These are phyloP conservation scores for Merodon equestris DNA, from an alignment of 2,888 invertebrate species.

Conservation along the genomic window DNA sequence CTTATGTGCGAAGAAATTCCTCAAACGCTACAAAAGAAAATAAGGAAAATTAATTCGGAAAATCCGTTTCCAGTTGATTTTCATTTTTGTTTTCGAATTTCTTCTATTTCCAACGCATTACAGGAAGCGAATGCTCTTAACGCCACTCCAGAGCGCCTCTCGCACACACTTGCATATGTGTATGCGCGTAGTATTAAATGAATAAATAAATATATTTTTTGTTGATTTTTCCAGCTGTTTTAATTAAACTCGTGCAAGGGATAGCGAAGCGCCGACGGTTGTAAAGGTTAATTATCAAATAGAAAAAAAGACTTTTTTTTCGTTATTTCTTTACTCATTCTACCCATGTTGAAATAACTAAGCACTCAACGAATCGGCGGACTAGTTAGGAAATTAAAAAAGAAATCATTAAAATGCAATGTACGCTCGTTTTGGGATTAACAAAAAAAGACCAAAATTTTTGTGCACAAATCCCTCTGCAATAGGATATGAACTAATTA, in stretches of 20 bases:
- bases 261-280: neutral
- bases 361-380: too few species aligned
- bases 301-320: neutral
- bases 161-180: conserved; percentile 12
- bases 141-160: too few species aligned
- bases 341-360: too few species aligned
- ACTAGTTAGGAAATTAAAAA: neutral
- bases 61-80: conserved; percentile 10
- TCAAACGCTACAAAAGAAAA: neutral
- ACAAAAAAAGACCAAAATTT: neutral
- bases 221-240: conserved; percentile 1
- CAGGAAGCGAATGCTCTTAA: too few species aligned
- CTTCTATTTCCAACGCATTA: too few species aligned
- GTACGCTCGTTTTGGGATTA: conserved; percentile 21
- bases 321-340: too few species aligned
- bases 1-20: conserved; percentile 72
- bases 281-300: neutral
- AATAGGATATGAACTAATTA: conserved; percentile 39
- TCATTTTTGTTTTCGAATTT: conserved; percentile 6
- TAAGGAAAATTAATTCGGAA: neutral
- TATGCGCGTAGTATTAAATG: conserved; percentile 47
- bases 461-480: neutral
- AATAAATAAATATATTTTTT: conserved; percentile 34
- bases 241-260: neutral
- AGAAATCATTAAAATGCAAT: conserved; percentile 48